Evolutionary conservation across 2,113 vertebrate genomes (phyloP).

Genomic region (Malurus melanocephalus): DNA sequence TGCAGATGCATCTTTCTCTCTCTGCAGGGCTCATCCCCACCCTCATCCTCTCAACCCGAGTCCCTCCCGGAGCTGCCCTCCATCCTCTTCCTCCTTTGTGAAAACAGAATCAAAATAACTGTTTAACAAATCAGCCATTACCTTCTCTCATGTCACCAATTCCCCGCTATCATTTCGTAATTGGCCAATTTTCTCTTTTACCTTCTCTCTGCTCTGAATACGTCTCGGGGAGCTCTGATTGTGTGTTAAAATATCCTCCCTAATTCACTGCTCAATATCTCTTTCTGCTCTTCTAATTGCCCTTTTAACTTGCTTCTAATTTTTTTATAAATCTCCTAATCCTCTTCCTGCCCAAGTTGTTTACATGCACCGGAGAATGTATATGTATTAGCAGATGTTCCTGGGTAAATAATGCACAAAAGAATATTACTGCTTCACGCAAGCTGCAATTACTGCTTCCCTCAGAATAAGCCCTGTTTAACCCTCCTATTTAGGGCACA

Average conservation of each 20-base stretch:
- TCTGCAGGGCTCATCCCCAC: neutral
- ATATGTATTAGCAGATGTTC: constrained; percentile 69
- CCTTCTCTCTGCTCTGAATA: constrained; percentile 69
- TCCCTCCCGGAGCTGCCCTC: constrained; percentile 35
- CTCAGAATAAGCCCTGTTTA: constrained; percentile 52
- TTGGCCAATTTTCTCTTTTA: constrained; percentile 74
- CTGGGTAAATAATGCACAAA: constrained; percentile 68
- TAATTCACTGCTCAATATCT: constrained; percentile 63
- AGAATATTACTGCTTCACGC: constrained; percentile 31
- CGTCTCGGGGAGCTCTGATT: constrained; percentile 68
- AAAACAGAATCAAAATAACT: constrained; percentile 63
- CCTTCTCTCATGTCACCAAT: constrained; percentile 64
- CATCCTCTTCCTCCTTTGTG: constrained; percentile 60
- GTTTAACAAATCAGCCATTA: constrained; percentile 56
- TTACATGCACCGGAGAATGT: constrained; percentile 64
- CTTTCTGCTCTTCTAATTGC: constrained; percentile 73
- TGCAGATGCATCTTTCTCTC: neutral
- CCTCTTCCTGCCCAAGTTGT: constrained; percentile 62
- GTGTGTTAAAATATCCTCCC: constrained; percentile 72
- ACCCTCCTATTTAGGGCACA: constrained; percentile 36
- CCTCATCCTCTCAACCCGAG: neutral
- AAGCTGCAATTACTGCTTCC: constrained; percentile 45
- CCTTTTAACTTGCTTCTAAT: constrained; percentile 71
- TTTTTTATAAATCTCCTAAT: constrained; percentile 60
- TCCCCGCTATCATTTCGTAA: constrained; percentile 64